phyloP scores from a whole-genome alignment of 2,797 vertebrate genomes.

The Falco concolor region DNA sequence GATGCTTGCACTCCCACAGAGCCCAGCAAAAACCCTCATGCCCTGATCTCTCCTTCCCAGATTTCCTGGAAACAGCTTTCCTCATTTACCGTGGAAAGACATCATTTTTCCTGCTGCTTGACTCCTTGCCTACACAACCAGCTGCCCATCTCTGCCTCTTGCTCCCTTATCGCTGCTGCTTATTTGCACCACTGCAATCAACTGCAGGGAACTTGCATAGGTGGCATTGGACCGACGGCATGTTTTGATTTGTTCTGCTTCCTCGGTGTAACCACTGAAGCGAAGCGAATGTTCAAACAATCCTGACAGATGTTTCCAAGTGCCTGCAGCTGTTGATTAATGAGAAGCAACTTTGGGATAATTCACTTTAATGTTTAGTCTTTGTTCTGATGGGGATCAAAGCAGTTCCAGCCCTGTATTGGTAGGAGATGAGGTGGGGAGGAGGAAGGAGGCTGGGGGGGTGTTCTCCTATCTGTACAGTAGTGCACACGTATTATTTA shows the following conservation, averaged over 20 bases:
- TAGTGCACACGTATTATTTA: background rate
- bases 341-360: conserved; percentile 68
- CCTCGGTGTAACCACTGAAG: conserved; percentile 24
- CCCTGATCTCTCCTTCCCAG: background rate
- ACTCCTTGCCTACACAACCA: background rate
- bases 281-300: conserved; percentile 2
- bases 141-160: background rate
- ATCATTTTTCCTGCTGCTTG: rapidly evolving
- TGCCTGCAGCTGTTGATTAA: conserved; percentile 74
- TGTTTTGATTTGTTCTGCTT: conserved; percentile 7
- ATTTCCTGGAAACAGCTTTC: background rate
- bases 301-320: conserved; percentile 60
- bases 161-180: background rate
- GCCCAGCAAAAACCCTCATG: background rate
- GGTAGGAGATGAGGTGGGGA: background rate
- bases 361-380: conserved; percentile 60
- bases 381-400: conserved; percentile 51
- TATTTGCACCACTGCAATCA: rapidly evolving
- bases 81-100: background rate
- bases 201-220: background rate
- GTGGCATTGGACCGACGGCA: background rate
- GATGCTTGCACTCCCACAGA: background rate
- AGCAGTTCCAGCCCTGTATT: background rate
- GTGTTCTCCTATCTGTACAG: background rate
- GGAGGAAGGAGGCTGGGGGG: background rate